Percentiles rank a stretch among this genome's conserved stretches.
phyloP scores from a whole-genome alignment of 1,140 invertebrate species.

The Nilaparvata lugens region DNA sequence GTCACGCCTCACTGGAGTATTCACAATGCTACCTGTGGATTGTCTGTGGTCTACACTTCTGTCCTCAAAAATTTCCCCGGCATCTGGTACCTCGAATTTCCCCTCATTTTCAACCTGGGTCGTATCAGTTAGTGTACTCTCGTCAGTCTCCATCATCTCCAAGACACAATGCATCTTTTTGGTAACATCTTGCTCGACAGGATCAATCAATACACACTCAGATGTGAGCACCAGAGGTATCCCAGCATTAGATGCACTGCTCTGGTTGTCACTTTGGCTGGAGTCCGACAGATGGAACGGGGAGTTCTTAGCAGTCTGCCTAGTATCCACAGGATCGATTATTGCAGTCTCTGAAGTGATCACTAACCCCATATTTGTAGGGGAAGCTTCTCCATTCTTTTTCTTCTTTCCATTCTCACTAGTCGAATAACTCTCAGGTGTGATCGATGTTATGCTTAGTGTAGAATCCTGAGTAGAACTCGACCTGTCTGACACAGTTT shows the following conservation, averaged over 20 bases:
- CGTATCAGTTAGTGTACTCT: not conserved
- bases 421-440: conserved; percentile 14
- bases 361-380: not conserved
- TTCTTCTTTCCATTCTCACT: not conserved
- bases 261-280: not conserved
- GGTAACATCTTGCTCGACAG: not conserved
- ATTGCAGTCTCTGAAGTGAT: conserved; percentile 3
- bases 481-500: conserved; percentile 21
- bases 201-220: not conserved
- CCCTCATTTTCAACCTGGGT: not conserved
- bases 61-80: not conserved
- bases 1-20: not conserved
- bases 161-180: not conserved
- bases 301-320: not conserved
- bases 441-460: conserved; percentile 21
- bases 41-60: not conserved
- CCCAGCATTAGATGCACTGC: not conserved
- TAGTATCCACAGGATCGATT: not conserved
- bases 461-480: conserved; percentile 24
- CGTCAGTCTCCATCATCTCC: not conserved
- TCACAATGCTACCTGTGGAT: not conserved
- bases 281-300: conserved; percentile 4
- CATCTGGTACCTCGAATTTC: not conserved
- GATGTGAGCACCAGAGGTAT: conserved; percentile 5
- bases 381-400: conserved; percentile 1